A percentile compares a stretch with the other conserved stretches of the same genome.
These are phyloP conservation scores for Syrrhaptes paradoxus DNA, from an alignment of 2,113 vertebrate genomes.

Conservation along the genomic window DNA sequence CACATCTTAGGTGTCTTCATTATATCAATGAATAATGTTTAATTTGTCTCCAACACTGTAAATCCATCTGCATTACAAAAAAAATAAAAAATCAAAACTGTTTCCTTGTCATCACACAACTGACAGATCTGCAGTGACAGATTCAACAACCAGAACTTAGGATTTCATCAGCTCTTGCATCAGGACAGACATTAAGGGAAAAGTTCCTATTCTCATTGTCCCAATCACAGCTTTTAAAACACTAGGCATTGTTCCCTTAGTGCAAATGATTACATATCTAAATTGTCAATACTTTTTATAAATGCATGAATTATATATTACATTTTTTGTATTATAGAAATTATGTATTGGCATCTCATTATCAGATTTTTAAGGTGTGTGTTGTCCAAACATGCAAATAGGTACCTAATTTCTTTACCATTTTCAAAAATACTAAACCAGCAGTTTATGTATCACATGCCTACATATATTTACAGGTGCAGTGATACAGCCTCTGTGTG, in stretches of 20 bases:
- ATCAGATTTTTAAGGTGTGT: not conserved
- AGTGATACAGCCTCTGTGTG: not conserved
- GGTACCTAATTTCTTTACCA: not conserved
- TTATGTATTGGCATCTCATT: not conserved
- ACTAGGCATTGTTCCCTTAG: not conserved
- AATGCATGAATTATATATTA: not conserved
- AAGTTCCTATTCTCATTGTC: not conserved
- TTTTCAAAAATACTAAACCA: not conserved
- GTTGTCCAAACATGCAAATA: not conserved
- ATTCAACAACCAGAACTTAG: not conserved
- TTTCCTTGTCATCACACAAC: not conserved
- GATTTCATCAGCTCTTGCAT: not conserved
- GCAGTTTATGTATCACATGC: fast-evolving
- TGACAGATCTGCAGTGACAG: not conserved
- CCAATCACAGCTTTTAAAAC: not conserved
- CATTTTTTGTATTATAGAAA: not conserved
- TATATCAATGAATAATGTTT: not conserved
- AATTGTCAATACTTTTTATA: not conserved
- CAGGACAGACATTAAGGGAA: not conserved
- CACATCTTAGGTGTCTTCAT: not conserved
- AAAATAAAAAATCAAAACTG: not conserved
- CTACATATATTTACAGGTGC: not conserved
- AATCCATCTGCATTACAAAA: not conserved
- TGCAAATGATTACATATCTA: not conserved
- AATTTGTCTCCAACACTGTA: not conserved